Conservation (phyloP, 2,797 vertebrate genomes). For the Gastrophryne carolinensis region DNA sequence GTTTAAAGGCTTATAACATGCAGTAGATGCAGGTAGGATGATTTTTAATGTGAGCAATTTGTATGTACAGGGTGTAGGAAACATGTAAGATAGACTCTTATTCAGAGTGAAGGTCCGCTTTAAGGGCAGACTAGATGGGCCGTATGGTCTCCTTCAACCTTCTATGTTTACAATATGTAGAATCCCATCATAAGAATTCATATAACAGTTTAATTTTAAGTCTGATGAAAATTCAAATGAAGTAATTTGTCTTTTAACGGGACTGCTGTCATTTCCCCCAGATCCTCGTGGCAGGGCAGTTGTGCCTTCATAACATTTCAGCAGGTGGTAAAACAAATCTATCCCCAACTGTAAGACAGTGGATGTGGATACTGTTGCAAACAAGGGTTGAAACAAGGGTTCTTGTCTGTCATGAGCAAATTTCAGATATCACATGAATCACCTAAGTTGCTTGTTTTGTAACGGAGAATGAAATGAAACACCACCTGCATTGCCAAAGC, state of each 20-base stretch:
- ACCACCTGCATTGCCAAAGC: not conserved
- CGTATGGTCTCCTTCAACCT: too few species aligned
- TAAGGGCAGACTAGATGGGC: too few species aligned
- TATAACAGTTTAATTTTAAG: too few species aligned
- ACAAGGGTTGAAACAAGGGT: not conserved
- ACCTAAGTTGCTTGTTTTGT: not conserved
- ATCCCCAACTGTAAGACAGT: not conserved
- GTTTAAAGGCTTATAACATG: too few species aligned
- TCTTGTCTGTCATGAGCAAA: not conserved
- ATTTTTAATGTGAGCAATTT: too few species aligned
- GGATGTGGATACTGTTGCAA: not conserved
- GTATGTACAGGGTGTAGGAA: too few species aligned
- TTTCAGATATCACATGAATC: not conserved
- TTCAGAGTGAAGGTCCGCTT: too few species aligned
- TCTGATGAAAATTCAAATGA: not conserved
- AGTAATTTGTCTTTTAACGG: not conserved
- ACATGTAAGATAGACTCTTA: too few species aligned
- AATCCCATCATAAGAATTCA: too few species aligned
- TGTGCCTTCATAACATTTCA: constrained; percentile 1
- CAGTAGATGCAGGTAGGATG: too few species aligned
- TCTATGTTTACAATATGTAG: too few species aligned
- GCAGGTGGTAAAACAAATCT: not conserved
- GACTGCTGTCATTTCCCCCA: not conserved
- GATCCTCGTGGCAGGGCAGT: not conserved
- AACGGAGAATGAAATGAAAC: not conserved